Evolutionary conservation across 2,888 invertebrate genomes (phyloP).

Genomic region (Chelonus formosanus): DNA sequence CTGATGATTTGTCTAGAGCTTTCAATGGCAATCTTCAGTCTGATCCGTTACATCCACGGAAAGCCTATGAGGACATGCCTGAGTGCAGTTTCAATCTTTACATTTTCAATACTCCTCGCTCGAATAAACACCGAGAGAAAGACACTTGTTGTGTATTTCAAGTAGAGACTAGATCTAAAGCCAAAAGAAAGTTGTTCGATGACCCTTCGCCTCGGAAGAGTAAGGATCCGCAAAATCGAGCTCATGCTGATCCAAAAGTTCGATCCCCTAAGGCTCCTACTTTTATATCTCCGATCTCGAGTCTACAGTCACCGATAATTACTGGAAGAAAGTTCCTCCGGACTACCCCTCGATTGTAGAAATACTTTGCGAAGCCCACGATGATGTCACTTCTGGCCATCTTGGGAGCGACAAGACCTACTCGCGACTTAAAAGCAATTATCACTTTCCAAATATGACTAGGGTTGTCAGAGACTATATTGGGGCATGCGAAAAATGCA

Average conservation of each 20-base stretch:
- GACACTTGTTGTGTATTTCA: background rate
- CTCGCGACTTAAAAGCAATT: conserved; percentile 28
- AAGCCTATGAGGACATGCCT: too few relatives aligned
- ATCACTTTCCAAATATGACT: conserved; percentile 29
- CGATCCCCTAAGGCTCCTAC: too few relatives aligned
- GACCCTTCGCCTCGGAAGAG: too few relatives aligned
- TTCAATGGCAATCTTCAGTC: too few relatives aligned
- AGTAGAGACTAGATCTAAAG: conserved; percentile 26
- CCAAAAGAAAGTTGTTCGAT: too few relatives aligned
- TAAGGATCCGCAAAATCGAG: conserved; percentile 27
- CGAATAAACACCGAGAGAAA: too few relatives aligned
- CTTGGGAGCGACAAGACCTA: conserved; percentile 32
- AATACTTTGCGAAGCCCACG: conserved; percentile 20
- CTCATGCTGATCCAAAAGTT: too few relatives aligned
- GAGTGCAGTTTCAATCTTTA: too few relatives aligned
- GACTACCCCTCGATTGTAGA: conserved; percentile 3
- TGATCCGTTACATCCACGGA: too few relatives aligned
- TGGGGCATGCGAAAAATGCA: conserved; percentile 24
- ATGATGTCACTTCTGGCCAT: conserved; percentile 6
- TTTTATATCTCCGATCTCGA: conserved; percentile 24
- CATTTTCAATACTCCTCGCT: too few relatives aligned
- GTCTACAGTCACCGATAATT: conserved; percentile 25
- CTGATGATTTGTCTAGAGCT: conserved; percentile 34
- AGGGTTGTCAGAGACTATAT: conserved; percentile 23
- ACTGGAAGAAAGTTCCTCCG: conserved; percentile 29